phyloP scores from a whole-genome alignment of 2,113 vertebrate species.

The Echinops telfairi region DNA sequence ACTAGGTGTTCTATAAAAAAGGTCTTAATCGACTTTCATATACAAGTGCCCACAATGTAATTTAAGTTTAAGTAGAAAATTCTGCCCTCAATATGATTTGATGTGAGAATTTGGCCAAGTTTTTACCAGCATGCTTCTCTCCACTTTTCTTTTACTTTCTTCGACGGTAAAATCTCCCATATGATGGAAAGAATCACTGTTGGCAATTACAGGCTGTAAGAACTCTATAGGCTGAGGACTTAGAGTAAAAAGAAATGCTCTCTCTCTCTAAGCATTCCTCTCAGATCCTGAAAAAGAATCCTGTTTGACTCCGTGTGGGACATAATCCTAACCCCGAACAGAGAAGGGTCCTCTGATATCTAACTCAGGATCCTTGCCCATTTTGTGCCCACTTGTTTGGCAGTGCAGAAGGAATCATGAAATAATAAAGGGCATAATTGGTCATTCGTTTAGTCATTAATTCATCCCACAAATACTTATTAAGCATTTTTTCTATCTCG shows the following conservation, averaged over 20 bases:
- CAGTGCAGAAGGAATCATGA: background rate
- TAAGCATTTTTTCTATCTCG: background rate
- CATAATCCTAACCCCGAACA: background rate
- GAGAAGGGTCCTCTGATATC: background rate
- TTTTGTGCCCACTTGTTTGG: background rate
- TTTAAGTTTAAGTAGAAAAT: background rate
- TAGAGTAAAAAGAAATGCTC: background rate
- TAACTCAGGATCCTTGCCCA: background rate
- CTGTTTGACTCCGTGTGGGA: background rate
- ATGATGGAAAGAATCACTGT: background rate
- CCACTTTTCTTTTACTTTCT: slow-evolving; percentile 38
- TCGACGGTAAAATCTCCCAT: background rate
- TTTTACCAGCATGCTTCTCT: slow-evolving; percentile 27
- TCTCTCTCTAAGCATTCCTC: background rate
- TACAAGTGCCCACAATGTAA: slow-evolving; percentile 24
- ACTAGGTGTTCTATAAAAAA: too few relatives aligned
- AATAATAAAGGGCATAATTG: background rate
- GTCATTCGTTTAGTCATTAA: background rate
- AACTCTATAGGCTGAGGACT: background rate
- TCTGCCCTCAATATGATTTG: slow-evolving; percentile 8
- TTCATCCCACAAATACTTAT: slow-evolving; percentile 1
- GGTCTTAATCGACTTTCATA: background rate
- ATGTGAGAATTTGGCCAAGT: slow-evolving; percentile 21
- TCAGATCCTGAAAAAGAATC: background rate
- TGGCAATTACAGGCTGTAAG: background rate